These are phyloP conservation scores for Hypanus sabinus DNA, from an alignment of 2,113 vertebrate genomes.

Conservation along the genomic window DNA sequence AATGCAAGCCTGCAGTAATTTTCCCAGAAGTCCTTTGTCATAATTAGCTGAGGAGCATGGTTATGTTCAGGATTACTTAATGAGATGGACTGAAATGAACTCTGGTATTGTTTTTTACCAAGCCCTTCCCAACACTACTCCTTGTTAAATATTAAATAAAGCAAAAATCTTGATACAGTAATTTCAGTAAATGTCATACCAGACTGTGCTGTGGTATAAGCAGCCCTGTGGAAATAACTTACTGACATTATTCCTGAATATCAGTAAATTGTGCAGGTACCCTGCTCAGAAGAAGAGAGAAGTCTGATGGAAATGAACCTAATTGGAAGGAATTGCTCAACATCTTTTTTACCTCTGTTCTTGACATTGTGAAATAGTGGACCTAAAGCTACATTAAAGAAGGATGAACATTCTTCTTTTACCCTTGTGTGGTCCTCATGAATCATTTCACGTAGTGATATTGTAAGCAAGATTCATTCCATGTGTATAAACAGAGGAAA, in stretches of 20 bases:
- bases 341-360: neutral
- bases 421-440: neutral
- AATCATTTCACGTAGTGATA: neutral
- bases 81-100: neutral
- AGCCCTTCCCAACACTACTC: neutral
- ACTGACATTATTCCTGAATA: constrained; percentile 1
- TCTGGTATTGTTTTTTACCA: neutral
- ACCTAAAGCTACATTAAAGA: neutral
- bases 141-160: neutral
- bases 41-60: neutral
- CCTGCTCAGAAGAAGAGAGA: neutral
- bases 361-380: neutral
- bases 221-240: neutral
- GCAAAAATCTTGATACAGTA: neutral
- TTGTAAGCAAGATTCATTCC: neutral
- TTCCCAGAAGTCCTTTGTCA: neutral
- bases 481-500: neutral
- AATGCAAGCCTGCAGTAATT: neutral
- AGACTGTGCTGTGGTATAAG: neutral
- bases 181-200: neutral
- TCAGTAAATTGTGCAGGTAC: neutral
- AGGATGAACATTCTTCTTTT: neutral
- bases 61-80: neutral
- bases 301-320: neutral
- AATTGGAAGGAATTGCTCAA: neutral